A percentile compares a stretch with the other conserved stretches of the same genome.
These are phyloP conservation scores for Malacoctenus gilli DNA, from an alignment of 2,797 vertebrate species.

Conservation along the genomic window DNA sequence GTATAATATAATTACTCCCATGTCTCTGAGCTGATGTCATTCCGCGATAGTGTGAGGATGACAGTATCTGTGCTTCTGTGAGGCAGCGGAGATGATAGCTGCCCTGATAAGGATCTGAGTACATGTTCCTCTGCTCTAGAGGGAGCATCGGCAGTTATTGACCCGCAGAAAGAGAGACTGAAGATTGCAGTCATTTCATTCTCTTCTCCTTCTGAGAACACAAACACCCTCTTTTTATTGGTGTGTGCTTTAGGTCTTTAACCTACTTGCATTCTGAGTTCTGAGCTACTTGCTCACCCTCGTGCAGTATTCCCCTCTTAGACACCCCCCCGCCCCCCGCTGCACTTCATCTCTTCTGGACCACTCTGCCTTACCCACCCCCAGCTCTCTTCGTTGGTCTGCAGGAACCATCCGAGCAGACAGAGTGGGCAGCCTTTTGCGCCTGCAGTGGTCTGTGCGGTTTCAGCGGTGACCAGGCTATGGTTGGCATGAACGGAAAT, in stretches of 20 bases:
- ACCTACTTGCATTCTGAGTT: slow-evolving; percentile 46
- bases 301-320: no score
- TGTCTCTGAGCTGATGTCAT: slow-evolving; percentile 79
- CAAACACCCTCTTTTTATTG: slow-evolving; percentile 41
- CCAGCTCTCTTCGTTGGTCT: slow-evolving; percentile 36
- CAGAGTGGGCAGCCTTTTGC: slow-evolving; percentile 62
- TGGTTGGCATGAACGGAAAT: slow-evolving; percentile 72
- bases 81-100: slow-evolving; percentile 75
- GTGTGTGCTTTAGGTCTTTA: slow-evolving; percentile 44
- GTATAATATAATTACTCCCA: slow-evolving; percentile 82
- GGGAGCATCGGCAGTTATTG: slow-evolving; percentile 79
- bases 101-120: slow-evolving; percentile 85
- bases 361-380: slow-evolving; percentile 22
- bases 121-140: slow-evolving; percentile 76
- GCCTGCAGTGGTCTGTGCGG: slow-evolving; percentile 70
- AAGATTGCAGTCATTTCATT: slow-evolving; percentile 57
- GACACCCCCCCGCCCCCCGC: no score
- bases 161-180: slow-evolving; percentile 72
- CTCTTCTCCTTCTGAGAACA: slow-evolving; percentile 44
- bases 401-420: slow-evolving; percentile 64
- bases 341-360: slow-evolving; percentile 23
- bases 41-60: slow-evolving; percentile 74
- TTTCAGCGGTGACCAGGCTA: slow-evolving; percentile 64
- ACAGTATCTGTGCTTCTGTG: slow-evolving; percentile 71
- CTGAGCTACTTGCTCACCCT: no score